These are phyloP conservation scores for Syrmaticus mikado DNA, from an alignment of 2,113 vertebrate genomes.

Conservation along the genomic window DNA sequence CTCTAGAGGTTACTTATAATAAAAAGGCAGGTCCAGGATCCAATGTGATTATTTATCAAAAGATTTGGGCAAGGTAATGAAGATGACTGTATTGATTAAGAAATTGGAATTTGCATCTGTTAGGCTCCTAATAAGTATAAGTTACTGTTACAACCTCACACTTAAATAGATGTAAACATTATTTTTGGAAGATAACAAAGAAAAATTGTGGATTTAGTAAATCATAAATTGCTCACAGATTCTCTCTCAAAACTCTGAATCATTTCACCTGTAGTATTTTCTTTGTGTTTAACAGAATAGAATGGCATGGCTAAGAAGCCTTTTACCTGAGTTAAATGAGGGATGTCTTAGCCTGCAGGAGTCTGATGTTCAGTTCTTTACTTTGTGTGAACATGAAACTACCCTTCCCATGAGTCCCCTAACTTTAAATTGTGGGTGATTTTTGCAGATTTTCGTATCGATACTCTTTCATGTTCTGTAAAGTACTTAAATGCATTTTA, in stretches of 20 bases:
- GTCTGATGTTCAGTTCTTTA: not conserved
- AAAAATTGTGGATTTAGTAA: not conserved
- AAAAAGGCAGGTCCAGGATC: not conserved
- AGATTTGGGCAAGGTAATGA: not conserved
- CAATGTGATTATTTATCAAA: not conserved
- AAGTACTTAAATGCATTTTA: not conserved
- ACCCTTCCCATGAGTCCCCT: not conserved
- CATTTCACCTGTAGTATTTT: not conserved
- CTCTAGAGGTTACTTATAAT: not conserved
- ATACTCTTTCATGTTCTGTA: not conserved
- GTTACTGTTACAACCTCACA: not conserved
- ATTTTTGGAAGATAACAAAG: not conserved
- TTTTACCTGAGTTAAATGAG: not conserved
- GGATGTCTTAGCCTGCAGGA: not conserved
- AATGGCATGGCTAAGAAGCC: not conserved
- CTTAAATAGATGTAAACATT: not conserved
- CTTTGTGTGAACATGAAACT: not conserved
- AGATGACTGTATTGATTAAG: not conserved
- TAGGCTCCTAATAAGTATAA: not conserved
- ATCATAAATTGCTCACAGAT: not conserved
- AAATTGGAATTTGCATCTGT: not conserved
- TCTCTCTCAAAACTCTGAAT: not conserved
- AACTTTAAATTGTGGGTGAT: not conserved
- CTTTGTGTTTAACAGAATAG: not conserved
- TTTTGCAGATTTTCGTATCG: not conserved